Conservation (phyloP, 2,113 vertebrate genomes). For the Alosa alosa region DNA sequence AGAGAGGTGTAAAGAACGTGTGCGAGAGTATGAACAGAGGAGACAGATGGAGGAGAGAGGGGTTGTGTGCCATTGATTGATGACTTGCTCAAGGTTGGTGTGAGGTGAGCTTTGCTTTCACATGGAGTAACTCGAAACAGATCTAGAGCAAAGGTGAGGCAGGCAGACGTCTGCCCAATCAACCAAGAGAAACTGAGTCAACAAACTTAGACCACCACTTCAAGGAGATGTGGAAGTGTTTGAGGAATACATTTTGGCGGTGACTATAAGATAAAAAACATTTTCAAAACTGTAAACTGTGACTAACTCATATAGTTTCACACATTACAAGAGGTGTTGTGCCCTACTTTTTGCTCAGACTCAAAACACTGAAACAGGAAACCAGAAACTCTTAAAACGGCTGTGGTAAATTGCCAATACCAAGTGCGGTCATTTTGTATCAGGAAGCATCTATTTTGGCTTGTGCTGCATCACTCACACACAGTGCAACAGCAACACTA, state of each 20-base stretch:
- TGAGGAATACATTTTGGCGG: not conserved
- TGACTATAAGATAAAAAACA: not conserved
- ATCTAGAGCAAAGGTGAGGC: not conserved
- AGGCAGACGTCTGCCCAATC: conserved; percentile 10
- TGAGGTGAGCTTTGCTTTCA: conserved; percentile 25
- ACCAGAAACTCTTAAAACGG: too few species aligned
- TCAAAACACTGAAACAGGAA: too few species aligned
- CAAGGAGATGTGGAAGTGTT: not conserved
- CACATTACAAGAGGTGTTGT: not conserved
- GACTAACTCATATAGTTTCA: not conserved
- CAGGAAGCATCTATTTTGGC: too few species aligned
- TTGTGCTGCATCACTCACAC: too few species aligned
- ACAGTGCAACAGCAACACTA: conserved; percentile 23
- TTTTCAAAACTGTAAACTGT: not conserved
- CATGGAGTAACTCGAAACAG: conserved; percentile 28
- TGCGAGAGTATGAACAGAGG: not conserved
- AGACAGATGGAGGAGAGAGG: not conserved
- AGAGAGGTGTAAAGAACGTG: not conserved
- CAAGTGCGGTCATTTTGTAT: too few species aligned
- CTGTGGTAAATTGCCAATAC: too few species aligned
- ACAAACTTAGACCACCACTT: not conserved
- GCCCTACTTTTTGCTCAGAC: too few species aligned
- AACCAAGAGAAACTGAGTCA: not conserved
- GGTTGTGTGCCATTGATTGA: conserved; percentile 25
- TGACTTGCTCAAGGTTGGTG: conserved; percentile 28